Evolutionary conservation across 2,113 vertebrate species (phyloP).

Genomic region (Dolichallabes microphthalmus): DNA sequence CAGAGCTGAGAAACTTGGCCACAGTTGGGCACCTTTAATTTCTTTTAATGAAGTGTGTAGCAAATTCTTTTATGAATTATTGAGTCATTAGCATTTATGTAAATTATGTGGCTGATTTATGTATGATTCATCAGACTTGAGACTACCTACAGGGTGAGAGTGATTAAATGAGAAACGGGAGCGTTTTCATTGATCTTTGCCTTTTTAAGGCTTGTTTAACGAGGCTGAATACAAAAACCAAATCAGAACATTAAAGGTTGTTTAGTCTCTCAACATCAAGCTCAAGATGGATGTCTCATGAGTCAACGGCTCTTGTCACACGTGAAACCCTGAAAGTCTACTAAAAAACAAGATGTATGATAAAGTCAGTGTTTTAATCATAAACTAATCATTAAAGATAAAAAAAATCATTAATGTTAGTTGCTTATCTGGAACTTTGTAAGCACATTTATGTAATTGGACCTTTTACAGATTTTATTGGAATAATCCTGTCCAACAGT

Average conservation of each 20-base stretch:
- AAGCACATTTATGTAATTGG: not conserved
- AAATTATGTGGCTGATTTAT: too few species aligned
- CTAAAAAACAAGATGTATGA: too few species aligned
- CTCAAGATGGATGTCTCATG: not conserved
- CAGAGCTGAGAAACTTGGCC: too few species aligned
- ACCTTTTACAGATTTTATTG: not conserved
- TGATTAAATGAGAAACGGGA: not conserved
- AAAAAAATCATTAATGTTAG: not conserved
- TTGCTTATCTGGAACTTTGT: not conserved
- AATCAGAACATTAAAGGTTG: not conserved
- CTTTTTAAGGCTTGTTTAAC: not conserved
- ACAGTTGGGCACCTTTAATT: too few species aligned
- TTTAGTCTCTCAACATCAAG: not conserved
- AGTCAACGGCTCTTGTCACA: not conserved
- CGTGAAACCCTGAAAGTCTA: not conserved
- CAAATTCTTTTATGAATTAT: too few species aligned
- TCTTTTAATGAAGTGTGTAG: too few species aligned
- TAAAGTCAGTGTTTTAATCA: not conserved
- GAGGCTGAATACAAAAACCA: not conserved
- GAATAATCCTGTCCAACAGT: not conserved
- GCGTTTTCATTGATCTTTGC: not conserved
- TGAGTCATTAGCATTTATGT: too few species aligned
- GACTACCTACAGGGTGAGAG: too few species aligned
- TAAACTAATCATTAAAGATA: not conserved
- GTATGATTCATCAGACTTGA: too few species aligned